A percentile compares a stretch with the other conserved stretches of the same genome.
Conservation (phyloP, 2,888 invertebrate genomes). For the Tachina fera region DNA sequence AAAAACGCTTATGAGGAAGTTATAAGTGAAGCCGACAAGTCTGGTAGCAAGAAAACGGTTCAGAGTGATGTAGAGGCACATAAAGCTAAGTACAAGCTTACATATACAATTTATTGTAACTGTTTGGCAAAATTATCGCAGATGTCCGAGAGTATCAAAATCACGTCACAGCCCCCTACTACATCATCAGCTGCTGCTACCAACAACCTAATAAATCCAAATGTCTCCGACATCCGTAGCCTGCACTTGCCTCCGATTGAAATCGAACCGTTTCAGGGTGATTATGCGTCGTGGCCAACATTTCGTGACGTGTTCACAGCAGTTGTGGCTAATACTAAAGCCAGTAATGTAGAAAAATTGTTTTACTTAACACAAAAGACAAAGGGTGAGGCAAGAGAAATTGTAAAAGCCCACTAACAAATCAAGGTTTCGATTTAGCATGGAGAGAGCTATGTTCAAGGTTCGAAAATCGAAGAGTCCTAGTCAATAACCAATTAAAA, state of each 20-base stretch:
- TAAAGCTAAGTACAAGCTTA: too few species aligned
- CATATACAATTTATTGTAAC: background rate
- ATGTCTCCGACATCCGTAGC: background rate
- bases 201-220: background rate
- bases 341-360: constrained; percentile 9
- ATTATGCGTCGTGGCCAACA: background rate
- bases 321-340: background rate
- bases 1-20: background rate
- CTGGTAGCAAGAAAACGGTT: too few species aligned
- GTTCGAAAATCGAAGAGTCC: background rate
- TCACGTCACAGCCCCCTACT: too few species aligned
- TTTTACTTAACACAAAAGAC: constrained; percentile 2
- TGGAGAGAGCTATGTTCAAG: background rate
- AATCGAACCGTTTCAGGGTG: background rate
- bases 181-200: background rate
- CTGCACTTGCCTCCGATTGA: background rate
- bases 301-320: background rate
- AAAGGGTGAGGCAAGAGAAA: constrained; percentile 8
- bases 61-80: too few species aligned
- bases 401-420: background rate
- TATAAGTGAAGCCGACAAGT: background rate
- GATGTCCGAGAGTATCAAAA: background rate
- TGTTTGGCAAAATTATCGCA: background rate
- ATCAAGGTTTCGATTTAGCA: constrained; percentile 13
- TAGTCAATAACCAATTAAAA: constrained; percentile 18